Percentiles rank a stretch among this genome's conserved stretches.
These are phyloP conservation scores for Osmerus mordax DNA, from an alignment of 2,113 vertebrate species.

Conservation along the genomic window DNA sequence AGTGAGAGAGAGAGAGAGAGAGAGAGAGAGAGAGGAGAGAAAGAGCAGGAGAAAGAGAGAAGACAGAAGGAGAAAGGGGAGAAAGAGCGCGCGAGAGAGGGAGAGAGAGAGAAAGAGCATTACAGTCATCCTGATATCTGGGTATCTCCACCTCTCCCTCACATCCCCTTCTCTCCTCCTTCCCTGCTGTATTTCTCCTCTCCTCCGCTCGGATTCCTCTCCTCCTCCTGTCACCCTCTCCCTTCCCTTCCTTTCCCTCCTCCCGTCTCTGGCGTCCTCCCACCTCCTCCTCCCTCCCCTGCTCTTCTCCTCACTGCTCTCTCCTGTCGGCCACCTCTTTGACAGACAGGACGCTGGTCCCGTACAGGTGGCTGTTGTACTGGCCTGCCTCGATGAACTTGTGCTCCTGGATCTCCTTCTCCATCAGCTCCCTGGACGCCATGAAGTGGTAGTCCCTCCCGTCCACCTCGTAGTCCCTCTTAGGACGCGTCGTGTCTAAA, in stretches of 20 bases:
- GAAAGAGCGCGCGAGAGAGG: too few relatives aligned
- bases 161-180: neutral
- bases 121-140: too few relatives aligned
- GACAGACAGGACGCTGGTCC: constrained; percentile 96
- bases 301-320: constrained; percentile 66
- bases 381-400: constrained; percentile 98
- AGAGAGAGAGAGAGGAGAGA: too few relatives aligned
- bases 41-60: too few relatives aligned
- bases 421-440: constrained; percentile 94
- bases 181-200: neutral
- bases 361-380: constrained; percentile 97
- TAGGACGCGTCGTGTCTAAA: constrained; percentile 93
- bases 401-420: constrained; percentile 96
- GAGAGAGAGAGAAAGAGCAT: too few relatives aligned
- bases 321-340: constrained; percentile 94
- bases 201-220: neutral
- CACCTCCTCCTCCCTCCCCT: too few relatives aligned
- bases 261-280: neutral
- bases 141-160: neutral
- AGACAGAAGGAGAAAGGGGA: too few relatives aligned
- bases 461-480: constrained; percentile 94
- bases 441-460: constrained; percentile 98
- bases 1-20: too few relatives aligned
- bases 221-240: neutral
- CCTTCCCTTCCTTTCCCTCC: neutral